Percentiles rank a stretch among this genome's conserved stretches.
Conservation (phyloP, 2,113 vertebrate species). For the Micromys minutus region DNA sequence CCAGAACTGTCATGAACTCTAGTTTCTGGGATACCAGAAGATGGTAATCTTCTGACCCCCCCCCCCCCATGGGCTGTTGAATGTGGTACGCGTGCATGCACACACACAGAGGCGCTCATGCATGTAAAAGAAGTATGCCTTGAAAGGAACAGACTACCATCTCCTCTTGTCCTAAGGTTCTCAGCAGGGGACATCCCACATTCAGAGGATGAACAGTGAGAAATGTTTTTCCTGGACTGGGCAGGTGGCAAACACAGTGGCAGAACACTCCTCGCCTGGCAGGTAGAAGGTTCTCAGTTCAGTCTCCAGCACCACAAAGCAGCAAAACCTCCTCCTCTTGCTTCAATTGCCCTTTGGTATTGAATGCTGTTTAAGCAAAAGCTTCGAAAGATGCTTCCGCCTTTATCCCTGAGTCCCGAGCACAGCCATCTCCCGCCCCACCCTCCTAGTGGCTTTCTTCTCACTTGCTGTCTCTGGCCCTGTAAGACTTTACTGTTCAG, state of each 20-base stretch:
- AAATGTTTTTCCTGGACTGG: not conserved
- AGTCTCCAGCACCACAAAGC: not conserved
- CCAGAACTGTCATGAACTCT: not conserved
- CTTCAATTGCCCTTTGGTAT: not conserved
- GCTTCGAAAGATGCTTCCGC: not conserved
- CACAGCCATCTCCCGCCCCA: not conserved
- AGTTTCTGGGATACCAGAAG: not conserved
- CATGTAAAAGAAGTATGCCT: not conserved
- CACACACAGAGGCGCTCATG: not conserved
- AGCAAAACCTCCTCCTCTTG: not conserved
- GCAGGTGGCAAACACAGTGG: not conserved
- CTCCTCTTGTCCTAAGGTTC: not conserved
- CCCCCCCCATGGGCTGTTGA: not conserved
- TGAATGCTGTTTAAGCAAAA: not conserved
- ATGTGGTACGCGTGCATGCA: not conserved
- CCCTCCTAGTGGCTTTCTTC: not conserved
- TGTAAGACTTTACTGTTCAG: not conserved
- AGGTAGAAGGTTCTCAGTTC: not conserved
- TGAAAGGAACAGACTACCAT: not conserved
- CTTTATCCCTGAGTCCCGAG: not conserved
- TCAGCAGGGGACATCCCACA: not conserved
- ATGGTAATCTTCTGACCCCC: not conserved
- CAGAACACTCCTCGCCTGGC: not conserved
- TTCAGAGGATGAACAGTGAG: not conserved
- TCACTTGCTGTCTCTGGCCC: not conserved